Evolutionary conservation across 37 sponge, comb jelly and placozoan genomes (phyloP).

Genomic region (Aplysina aerophoba): DNA sequence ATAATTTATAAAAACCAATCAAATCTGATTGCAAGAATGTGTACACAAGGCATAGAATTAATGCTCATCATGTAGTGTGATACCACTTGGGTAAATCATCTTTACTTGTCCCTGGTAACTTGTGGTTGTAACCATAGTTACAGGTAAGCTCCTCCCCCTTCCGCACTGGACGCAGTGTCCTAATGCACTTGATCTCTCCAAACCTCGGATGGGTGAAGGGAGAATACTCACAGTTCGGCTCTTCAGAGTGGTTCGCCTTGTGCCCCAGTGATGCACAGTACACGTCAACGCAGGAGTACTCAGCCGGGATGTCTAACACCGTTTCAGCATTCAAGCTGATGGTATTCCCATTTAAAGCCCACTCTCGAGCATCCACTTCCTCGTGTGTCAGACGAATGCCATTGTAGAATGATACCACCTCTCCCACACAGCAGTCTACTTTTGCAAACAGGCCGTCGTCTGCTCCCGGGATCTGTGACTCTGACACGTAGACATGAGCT

Average conservation of each 20-base stretch:
- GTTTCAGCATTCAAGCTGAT: constrained; percentile 57
- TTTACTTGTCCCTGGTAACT: constrained; percentile 14
- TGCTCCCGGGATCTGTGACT: constrained; percentile 44
- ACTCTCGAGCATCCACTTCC: constrained; percentile 66
- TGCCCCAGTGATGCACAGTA: constrained; percentile 77
- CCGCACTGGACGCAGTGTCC: constrained; percentile 35
- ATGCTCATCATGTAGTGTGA: neutral
- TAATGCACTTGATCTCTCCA: constrained; percentile 75
- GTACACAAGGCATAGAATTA: no score
- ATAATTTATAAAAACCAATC: no score
- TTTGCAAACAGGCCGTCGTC: constrained; percentile 82
- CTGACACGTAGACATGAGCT: constrained; percentile 43
- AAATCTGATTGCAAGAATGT: no score
- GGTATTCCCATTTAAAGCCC: constrained; percentile 64
- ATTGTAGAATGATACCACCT: constrained; percentile 74
- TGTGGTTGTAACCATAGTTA: constrained; percentile 76
- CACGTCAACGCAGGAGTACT: neutral
- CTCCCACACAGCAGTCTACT: constrained; percentile 18
- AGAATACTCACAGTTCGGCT: constrained; percentile 68
- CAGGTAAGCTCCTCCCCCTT: constrained; percentile 65
- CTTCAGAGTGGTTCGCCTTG: constrained; percentile 77
- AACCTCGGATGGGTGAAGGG: constrained; percentile 67
- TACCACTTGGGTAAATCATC: constrained; percentile 71
- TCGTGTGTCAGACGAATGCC: constrained; percentile 65
- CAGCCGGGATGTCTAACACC: constrained; percentile 69